Evolutionary conservation across 2,888 invertebrate species (phyloP), one percentile per base, ranked within the genome.

Genomic region (Diarsia mendica): DNA sequence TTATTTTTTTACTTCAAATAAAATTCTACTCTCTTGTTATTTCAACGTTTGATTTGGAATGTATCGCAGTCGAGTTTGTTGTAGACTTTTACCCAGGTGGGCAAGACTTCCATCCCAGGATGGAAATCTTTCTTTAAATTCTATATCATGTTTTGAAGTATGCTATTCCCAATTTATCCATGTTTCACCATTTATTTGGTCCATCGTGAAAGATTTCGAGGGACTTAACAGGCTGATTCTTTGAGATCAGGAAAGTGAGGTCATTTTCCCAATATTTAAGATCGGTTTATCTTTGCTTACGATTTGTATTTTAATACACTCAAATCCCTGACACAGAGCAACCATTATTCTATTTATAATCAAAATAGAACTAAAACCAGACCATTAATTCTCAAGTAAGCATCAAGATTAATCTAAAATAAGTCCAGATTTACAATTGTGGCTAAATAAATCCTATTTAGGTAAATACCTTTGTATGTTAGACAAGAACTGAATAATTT

Each of bases 401-500:
- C 60, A 81, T 61, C 49, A 55, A 55, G 65, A 61, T 61, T 80
- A 66, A 77, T 77, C 23, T 20, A 13, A 46, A 82, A 58, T 67
- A 69, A 82, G 46, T 63, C 65, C 67, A 78, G 68, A 77, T 82
- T 82, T 61, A 77, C 68, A 77, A 72, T 69, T 72, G 68, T 69
- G 61, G 66, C 55, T 58, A 49, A 46, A 67, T 66, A 69, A 68
- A 53, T 72, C 61, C 15, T 13, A 33, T 61, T 44, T 33, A 75
- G 44, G 23, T 73, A 65, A 80, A 65, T 70, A 74, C 49, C 48
- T 51, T 28, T 48, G 61, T 60, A 51, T 39, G 53, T 53, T 15
- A n/a, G 61, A 83, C 80, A n/a, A 51, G 67, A 70, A 33, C 72
- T 84, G 84, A 72, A 84, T 76, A 65, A 76, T 76, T 67, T 84